Percentiles rank a stretch among this genome's conserved stretches.
phyloP scores from a whole-genome alignment of 2,888 invertebrate genomes.

The Nipponacmea schrenckii region DNA sequence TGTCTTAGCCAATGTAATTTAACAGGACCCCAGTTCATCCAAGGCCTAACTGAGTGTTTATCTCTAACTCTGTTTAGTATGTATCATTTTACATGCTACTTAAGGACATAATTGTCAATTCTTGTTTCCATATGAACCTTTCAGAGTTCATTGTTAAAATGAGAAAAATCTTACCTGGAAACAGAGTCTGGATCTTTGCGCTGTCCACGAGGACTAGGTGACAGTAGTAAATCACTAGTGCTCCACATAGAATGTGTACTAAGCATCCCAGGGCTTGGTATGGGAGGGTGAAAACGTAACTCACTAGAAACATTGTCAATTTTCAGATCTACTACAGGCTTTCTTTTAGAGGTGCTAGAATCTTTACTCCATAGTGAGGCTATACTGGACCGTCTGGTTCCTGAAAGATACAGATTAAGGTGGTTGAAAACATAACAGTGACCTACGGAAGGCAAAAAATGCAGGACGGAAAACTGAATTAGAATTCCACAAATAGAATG shows the following conservation, averaged over 20 bases:
- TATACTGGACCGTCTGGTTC: conserved; percentile 32
- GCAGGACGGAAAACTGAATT: too few relatives aligned
- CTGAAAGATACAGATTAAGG: conserved; percentile 17
- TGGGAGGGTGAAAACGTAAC: conserved; percentile 27
- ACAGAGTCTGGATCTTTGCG: conserved; percentile 23
- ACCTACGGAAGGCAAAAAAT: background rate
- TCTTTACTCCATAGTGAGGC: conserved; percentile 28
- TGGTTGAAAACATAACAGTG: background rate
- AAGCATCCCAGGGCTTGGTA: conserved; percentile 51
- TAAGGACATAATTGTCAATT: too few relatives aligned
- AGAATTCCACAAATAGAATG: too few relatives aligned
- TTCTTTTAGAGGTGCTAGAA: conserved; percentile 19
- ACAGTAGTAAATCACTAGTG: conserved; percentile 31
- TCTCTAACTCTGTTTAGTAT: too few relatives aligned
- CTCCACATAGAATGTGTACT: conserved; percentile 55
- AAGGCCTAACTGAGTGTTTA: too few relatives aligned
- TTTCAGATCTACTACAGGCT: conserved; percentile 31
- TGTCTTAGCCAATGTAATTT: too few relatives aligned
- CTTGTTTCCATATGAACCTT: too few relatives aligned
- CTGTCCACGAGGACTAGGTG: conserved; percentile 11
- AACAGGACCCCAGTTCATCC: too few relatives aligned
- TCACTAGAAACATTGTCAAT: conserved; percentile 35
- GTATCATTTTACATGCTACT: too few relatives aligned
- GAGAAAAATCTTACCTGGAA: conserved; percentile 28
- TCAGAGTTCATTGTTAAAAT: background rate